Evolutionary conservation across 2,113 vertebrate species (phyloP), one percentile per base, ranked within the genome.

Genomic region (Ammodytes marinus): DNA sequence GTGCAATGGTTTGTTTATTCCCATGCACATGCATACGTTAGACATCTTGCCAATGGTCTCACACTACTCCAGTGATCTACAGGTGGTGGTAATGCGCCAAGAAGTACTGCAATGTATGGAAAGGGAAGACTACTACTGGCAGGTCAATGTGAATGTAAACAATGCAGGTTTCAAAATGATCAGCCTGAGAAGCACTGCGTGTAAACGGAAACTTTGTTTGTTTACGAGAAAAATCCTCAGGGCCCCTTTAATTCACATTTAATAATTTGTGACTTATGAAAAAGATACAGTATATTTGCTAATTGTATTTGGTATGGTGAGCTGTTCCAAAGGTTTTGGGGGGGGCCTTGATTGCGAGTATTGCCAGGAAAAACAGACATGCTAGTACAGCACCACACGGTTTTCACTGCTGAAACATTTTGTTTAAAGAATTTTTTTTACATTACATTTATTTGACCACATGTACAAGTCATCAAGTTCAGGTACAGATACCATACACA

Each of bases 391-490:
- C 3, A 11, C 6, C 17, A 46, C 8, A 15, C 42, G 60, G 55
- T 46, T 68, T 72, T 43, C n/a, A n/a, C 58, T 49, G 19, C 43
- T 19, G 43, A 27, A 27, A 27, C 27, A 27, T 27, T 27, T 27
- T 1, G 27, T 27, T 27, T 27, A 27, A 27, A 27, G 27, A 27
- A 27, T 27, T 27, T 27, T 27, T 27, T 27, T 27, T 27, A 27
- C 27, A 27, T 27, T 27, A 27, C 27, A 50, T 43, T 59, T 65
- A 46, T 27, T 35, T 73, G 7, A 58, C 6, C 37, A 50, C 13
- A 60, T 46, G 54, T 8, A 40, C n/a, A 64, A 74, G 53, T 70
- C 58, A 69, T 67, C 8, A 65, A 66, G 47, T 63, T 72, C 42
- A 68, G 42, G 43, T 53, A 8, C 15, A 4, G 60, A 45, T 37